These are phyloP conservation scores for Lobophora halterata DNA, from an alignment of 2,888 invertebrate genomes.

Conservation along the genomic window DNA sequence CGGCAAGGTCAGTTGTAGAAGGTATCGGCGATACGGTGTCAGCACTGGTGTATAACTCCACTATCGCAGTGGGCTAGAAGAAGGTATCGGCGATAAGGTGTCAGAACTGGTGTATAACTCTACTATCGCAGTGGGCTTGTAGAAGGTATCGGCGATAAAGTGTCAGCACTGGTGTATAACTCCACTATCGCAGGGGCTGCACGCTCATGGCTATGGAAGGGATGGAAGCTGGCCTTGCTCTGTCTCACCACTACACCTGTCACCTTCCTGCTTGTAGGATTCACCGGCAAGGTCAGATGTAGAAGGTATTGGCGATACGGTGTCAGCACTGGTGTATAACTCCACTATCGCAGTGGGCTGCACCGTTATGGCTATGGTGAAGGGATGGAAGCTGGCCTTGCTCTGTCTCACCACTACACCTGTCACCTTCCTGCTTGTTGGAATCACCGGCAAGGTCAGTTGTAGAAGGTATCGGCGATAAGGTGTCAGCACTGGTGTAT, in stretches of 20 bases:
- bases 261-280: slow-evolving; percentile 81
- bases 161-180: slow-evolving; percentile 85
- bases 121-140: slow-evolving; percentile 85
- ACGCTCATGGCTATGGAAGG: too few species aligned
- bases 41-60: too few species aligned
- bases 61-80: too few species aligned
- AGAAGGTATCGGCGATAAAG: slow-evolving; percentile 90
- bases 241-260: slow-evolving; percentile 85
- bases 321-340: slow-evolving; percentile 85
- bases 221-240: slow-evolving; percentile 89
- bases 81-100: too few species aligned
- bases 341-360: slow-evolving; percentile 83
- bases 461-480: neutral
- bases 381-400: slow-evolving; percentile 91
- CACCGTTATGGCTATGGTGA: slow-evolving; percentile 83
- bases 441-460: slow-evolving; percentile 80
- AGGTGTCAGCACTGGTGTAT: too few species aligned
- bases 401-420: slow-evolving; percentile 86
- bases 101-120: too few species aligned
- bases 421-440: slow-evolving; percentile 82
- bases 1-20: slow-evolving; percentile 68
- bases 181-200: too few species aligned
- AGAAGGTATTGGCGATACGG: slow-evolving; percentile 90
- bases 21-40: too few species aligned
- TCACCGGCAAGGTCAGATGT: slow-evolving; percentile 83